Evolutionary conservation across 2,888 invertebrate species (phyloP), one percentile per base, ranked within the genome.

Genomic region (Chymomyza caudatula): DNA sequence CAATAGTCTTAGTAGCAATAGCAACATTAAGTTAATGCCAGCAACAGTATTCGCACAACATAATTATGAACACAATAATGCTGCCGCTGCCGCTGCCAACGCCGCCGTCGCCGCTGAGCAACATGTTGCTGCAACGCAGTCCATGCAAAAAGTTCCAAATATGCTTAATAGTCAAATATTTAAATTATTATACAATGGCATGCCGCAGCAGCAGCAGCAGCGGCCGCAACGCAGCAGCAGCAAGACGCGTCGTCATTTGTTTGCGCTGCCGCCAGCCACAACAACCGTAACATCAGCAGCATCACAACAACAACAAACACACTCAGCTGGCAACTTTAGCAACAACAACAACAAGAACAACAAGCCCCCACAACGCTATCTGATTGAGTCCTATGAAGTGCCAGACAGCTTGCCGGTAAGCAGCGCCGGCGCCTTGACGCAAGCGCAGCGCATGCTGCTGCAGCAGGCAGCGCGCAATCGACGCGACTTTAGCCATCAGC

Each of bases 91-190:
- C 22, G 4, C 17, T 15, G 25, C 19, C 4, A 62, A 65, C 62
- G 65, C 66, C 37, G 62, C 68, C 79, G 56, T 60, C 67, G 72
- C 43, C 65, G 65, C 74, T 8, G 60, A 72, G 61, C 69, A 69
- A 58, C 67, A 76, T 54, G 54, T 42, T 25, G 58, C 20, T 23
- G 67, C 62, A 62, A 47, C 69, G 66, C 84, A 77, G 74, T 74
- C 80, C 79, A 81, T 82, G 83, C 87, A 83, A 86, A 86, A 87
- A 88, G 89, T 90, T 89, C 89, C 90, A 89, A 90, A 89, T 88
- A 87, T 71, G 68, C 69, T 83, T 87, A 88, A 89, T 89, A 90
- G 89, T 89, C 89, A 88, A 88, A 87, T 85, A 88, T 76, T 82
- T 86, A 86, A 86, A 77, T 84, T 87, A 86, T 86, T 84, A 77